These are phyloP conservation scores for Emydoidea blandingii DNA, from an alignment of 2,797 vertebrate species.

Conservation along the genomic window DNA sequence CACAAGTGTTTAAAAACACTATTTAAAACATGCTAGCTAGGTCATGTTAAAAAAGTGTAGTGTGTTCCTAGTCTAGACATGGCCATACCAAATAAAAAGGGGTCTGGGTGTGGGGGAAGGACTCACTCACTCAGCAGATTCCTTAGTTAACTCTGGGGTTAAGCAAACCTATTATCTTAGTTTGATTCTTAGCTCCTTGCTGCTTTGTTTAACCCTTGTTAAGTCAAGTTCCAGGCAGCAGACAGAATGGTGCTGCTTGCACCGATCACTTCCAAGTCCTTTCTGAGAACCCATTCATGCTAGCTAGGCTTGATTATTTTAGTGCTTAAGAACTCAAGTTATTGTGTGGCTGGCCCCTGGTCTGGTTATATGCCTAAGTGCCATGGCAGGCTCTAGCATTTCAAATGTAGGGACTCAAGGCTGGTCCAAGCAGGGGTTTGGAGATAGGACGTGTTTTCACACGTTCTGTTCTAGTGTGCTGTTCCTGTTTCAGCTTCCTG, in stretches of 20 bases:
- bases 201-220: background rate
- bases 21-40: background rate
- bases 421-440: background rate
- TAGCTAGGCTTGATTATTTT: background rate
- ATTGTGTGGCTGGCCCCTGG: background rate
- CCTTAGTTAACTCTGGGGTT: background rate
- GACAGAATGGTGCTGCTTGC: background rate
- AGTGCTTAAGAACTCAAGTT: background rate
- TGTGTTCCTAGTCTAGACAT: background rate
- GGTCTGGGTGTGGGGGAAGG: background rate
- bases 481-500: background rate
- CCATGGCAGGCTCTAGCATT: background rate
- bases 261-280: background rate
- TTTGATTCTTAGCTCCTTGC: background rate
- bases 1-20: background rate
- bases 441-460: background rate
- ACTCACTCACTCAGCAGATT: background rate
- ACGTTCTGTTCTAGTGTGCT: background rate
- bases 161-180: fast-evolving
- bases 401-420: background rate
- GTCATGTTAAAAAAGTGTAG: background rate
- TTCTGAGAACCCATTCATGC: background rate
- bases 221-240: background rate
- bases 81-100: background rate
- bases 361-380: background rate